phyloP scores from a whole-genome alignment of 2,797 vertebrate genomes.

The Argya squamiceps region DNA sequence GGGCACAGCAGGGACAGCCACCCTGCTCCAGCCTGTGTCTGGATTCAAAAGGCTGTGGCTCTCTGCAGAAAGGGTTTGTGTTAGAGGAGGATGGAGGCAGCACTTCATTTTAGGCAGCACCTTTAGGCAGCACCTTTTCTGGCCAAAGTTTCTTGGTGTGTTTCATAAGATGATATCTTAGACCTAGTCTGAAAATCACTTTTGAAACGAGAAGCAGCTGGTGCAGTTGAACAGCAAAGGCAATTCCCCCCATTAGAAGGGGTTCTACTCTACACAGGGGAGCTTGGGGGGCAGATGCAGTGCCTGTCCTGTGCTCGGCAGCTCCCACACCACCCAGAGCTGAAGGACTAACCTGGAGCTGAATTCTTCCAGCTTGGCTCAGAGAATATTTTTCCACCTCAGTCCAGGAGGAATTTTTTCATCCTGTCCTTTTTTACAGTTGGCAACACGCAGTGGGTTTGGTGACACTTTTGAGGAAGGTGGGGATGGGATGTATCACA shows the following conservation, averaged over 20 bases:
- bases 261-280: neutral
- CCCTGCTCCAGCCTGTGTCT: neutral
- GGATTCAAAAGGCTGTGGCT: neutral
- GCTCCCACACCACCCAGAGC: neutral
- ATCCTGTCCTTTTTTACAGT: neutral
- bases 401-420: neutral
- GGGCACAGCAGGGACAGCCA: neutral
- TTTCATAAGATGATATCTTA: neutral
- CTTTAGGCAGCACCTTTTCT: neutral
- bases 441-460: accelerated
- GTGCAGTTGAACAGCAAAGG: neutral
- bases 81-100: neutral
- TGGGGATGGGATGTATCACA: neutral
- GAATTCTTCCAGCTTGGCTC: neutral
- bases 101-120: neutral
- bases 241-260: accelerated
- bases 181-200: neutral
- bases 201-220: neutral
- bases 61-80: neutral
- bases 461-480: neutral
- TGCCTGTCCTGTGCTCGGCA: neutral
- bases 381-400: neutral
- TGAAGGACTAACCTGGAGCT: neutral
- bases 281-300: neutral
- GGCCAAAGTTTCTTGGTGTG: accelerated